phyloP scores from a whole-genome alignment of 1,140 invertebrate species.

The Nylanderia fulva region DNA sequence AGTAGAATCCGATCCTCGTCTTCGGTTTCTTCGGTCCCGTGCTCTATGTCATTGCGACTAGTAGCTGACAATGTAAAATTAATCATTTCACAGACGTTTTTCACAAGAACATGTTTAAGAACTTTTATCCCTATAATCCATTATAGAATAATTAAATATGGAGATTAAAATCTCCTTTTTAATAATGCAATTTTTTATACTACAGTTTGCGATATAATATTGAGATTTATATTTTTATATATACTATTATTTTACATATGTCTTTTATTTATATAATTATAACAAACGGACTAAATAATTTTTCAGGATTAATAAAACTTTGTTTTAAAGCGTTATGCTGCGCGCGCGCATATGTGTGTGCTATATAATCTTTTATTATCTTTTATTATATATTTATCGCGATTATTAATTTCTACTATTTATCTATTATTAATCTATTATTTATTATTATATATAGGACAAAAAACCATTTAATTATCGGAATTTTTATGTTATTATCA shows the following conservation, averaged over 20 bases:
- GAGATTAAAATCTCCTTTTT: neutral
- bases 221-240: neutral
- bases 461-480: neutral
- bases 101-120: neutral
- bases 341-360: no score
- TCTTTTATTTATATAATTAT: neutral
- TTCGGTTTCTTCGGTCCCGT: slow-evolving; percentile 59
- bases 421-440: no score
- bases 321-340: neutral
- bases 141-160: neutral
- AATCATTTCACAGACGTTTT: neutral
- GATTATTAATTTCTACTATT: no score
- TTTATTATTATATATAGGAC: no score
- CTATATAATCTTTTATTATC: no score
- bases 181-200: neutral
- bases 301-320: neutral
- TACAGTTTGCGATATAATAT: neutral
- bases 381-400: no score
- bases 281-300: neutral
- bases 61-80: slow-evolving; percentile 63
- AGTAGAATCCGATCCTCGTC: slow-evolving; percentile 69
- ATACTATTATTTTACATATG: neutral
- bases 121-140: neutral
- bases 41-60: slow-evolving; percentile 63
- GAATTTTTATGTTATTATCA: neutral